Evolutionary conservation across 2,888 invertebrate genomes (phyloP).

Genomic region (Litoditis marina): DNA sequence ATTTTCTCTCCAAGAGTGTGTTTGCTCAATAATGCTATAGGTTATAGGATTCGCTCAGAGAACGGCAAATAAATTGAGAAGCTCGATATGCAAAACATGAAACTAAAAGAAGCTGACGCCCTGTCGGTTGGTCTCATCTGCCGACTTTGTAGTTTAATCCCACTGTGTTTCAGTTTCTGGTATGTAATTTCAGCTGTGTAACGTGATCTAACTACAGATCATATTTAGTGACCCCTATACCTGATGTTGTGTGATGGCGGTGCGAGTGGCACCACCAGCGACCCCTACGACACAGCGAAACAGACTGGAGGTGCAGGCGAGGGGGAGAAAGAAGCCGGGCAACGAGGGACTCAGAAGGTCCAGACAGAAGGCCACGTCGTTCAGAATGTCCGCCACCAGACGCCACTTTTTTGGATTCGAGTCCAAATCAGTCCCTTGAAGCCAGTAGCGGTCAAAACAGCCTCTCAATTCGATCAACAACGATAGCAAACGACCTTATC

Average conservation of each 20-base stretch:
- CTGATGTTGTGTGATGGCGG: constrained; percentile 89
- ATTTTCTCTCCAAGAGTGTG: not conserved
- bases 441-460: not conserved
- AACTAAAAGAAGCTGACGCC: no score
- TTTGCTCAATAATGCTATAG: no score
- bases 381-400: constrained; percentile 84
- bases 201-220: no score
- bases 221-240: constrained; percentile 23
- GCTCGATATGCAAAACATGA: not conserved
- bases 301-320: constrained; percentile 65
- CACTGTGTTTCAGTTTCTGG: not conserved
- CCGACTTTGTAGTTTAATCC: no score
- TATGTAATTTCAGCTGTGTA: no score
- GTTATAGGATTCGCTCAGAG: no score
- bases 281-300: constrained; percentile 71
- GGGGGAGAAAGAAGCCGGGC: constrained; percentile 28
- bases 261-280: constrained; percentile 83
- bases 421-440: constrained; percentile 41
- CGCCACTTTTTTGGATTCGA: constrained; percentile 93
- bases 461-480: not conserved
- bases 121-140: no score
- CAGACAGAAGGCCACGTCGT: constrained; percentile 83
- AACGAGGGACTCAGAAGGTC: constrained; percentile 80
- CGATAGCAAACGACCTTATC: no score
- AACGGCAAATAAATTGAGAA: no score